Percentiles rank a stretch among this genome's conserved stretches.
Conservation (phyloP, 1,140 invertebrate genomes). For the Himalopsyche phryganea region DNA sequence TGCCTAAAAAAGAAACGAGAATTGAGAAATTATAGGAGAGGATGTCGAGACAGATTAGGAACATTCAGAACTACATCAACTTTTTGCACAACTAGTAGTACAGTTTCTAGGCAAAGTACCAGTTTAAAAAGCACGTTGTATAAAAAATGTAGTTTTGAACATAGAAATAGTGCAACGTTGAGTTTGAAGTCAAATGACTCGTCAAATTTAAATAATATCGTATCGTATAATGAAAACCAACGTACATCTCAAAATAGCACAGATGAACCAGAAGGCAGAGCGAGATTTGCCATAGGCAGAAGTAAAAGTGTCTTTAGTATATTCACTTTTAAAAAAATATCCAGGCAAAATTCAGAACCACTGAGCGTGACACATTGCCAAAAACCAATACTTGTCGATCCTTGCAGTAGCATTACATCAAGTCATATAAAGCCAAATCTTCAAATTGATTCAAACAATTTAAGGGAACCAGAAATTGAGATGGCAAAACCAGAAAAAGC, state of each 20-base stretch:
- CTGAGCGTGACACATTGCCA: conserved; percentile 13
- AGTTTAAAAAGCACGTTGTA: conserved; percentile 48
- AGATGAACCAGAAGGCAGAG: too few relatives aligned
- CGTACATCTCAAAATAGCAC: too few relatives aligned
- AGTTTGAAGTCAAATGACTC: conserved; percentile 8
- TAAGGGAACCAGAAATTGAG: too few relatives aligned
- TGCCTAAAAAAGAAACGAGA: conserved; percentile 46
- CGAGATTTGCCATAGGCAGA: neutral
- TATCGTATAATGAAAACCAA: too few relatives aligned
- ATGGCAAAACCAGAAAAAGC: neutral
- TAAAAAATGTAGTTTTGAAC: conserved; percentile 47
- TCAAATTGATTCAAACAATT: too few relatives aligned
- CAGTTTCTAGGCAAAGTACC: conserved; percentile 45
- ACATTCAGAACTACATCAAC: conserved; percentile 55
- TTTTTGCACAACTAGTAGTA: conserved; percentile 56
- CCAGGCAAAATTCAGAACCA: conserved; percentile 47
- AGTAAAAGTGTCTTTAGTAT: conserved; percentile 40
- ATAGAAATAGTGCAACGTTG: conserved; percentile 4
- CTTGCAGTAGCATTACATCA: too few relatives aligned
- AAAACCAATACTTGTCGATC: too few relatives aligned
- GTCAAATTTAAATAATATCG: neutral
- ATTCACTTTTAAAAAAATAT: conserved; percentile 41
- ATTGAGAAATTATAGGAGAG: conserved; percentile 39
- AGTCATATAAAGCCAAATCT: too few relatives aligned
- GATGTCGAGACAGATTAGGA: conserved; percentile 39